phyloP scores from a whole-genome alignment of 2,797 vertebrate species.

The Eulemur coronatus region DNA sequence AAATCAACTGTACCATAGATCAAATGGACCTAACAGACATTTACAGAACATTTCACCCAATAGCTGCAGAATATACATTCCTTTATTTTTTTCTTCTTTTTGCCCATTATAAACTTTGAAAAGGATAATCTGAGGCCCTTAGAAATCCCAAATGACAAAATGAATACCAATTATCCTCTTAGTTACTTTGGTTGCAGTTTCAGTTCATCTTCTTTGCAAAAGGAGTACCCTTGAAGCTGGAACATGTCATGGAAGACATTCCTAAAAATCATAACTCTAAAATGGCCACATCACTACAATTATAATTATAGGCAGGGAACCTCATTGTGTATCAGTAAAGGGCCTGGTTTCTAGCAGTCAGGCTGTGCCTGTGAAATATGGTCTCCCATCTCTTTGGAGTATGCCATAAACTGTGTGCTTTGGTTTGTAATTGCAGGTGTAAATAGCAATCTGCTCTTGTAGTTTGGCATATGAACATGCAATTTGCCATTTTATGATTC shows the following conservation, averaged over 20 bases:
- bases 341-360: not conserved
- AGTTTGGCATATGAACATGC: constrained; percentile 39
- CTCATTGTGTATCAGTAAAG: not conserved
- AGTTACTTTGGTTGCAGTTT: not conserved
- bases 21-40: not conserved
- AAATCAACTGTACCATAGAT: not conserved
- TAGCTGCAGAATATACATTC: not conserved
- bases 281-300: not conserved
- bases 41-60: not conserved
- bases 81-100: not conserved
- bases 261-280: not conserved
- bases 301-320: not conserved
- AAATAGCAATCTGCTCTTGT: constrained; percentile 42
- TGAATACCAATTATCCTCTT: not conserved
- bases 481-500: constrained; percentile 41
- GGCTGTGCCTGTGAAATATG: not conserved
- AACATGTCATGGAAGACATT: not conserved
- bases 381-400: not conserved
- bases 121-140: not conserved
- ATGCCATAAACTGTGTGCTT: not conserved
- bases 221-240: not conserved
- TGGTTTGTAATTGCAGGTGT: constrained; percentile 47
- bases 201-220: not conserved
- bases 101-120: not conserved
- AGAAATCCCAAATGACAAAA: not conserved